A percentile compares a stretch with the other conserved stretches of the same genome.
Evolutionary conservation across 2,113 vertebrate genomes (phyloP).

Genomic region (Passer domesticus): DNA sequence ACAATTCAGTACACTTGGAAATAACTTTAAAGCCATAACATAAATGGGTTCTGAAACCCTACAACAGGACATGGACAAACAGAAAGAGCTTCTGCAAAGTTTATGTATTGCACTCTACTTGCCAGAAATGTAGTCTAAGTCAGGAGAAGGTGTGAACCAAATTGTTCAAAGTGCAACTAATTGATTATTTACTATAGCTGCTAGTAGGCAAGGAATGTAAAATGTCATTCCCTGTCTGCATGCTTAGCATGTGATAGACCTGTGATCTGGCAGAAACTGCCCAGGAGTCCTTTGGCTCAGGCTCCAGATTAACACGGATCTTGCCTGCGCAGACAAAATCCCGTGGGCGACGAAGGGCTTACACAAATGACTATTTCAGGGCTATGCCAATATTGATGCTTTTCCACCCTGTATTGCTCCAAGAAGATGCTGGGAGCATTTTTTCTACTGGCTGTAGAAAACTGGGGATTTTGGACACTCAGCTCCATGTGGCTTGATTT

Average conservation of each 20-base stretch:
- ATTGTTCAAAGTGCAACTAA: not conserved
- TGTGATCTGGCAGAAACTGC: not conserved
- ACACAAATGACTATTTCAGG: not conserved
- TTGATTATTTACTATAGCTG: not conserved
- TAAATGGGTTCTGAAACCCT: not conserved
- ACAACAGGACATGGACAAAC: not conserved
- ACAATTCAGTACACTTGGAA: not conserved
- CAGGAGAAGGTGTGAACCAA: not conserved
- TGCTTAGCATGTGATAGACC: not conserved
- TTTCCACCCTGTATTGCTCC: not conserved
- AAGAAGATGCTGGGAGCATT: not conserved
- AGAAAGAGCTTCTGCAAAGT: not conserved
- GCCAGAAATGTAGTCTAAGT: not conserved
- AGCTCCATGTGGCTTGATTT: not conserved
- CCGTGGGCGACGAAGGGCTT: not conserved
- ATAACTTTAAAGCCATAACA: not conserved
- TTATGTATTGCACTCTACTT: not conserved
- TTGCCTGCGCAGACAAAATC: not conserved
- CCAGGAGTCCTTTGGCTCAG: not conserved
- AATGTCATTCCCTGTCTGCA: not conserved
- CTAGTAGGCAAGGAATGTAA: not conserved
- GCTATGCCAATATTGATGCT: not conserved
- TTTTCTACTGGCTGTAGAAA: not conserved
- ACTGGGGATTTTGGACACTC: not conserved
- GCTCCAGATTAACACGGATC: not conserved